Evolutionary conservation across 2,888 invertebrate genomes (phyloP), one percentile per base, ranked within the genome.

Genomic region (Rhorus exstirpatorius): DNA sequence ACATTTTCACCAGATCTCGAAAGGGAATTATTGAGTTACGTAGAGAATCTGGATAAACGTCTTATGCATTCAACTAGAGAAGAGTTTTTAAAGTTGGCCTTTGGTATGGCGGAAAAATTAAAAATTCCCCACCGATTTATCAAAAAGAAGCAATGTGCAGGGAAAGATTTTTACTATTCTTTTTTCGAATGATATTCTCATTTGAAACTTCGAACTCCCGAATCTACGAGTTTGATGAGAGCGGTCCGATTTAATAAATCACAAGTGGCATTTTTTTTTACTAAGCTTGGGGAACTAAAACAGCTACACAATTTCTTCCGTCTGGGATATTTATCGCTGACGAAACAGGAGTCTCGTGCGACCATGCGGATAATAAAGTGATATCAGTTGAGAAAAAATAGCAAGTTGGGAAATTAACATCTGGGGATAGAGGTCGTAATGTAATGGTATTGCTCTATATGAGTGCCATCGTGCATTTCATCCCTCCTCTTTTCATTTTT

Each of bases 401-500:
- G 41, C 84, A 86, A 46, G 85, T 87, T 26, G 81, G 84, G n/a
- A 83, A 83, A 41, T 63, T 86, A 19, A 84, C 84, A 8, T 86
- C 84, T 24, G 79, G 70, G 41, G 84, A 83, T 72, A 19, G 84
- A 51, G 84, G 86, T 21, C 53, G 67, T 31, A 82, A 81, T 17
- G 68, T 89, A 7, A 87, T 86, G 0, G 31, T 85, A 2, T 38
- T 83, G 44, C 84, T 84, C 55, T 26, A 46, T 12, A 83, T 84
- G 79, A 85, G 44, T 72, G 74, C 79, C 6, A 26, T 46, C 10
- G 85, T 86, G 3, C 31, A 68, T 1, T 84, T 78, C 26, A 31
- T 84, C 14, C 85, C 84, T 14, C 84, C 87, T 1, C n/a, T 82
- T 1, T 86, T 87, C n/a, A n/a, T n/a, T n/a, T n/a, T n/a, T n/a